Evolutionary conservation across 2,797 vertebrate genomes (phyloP), one percentile per base, ranked within the genome.

Genomic region (Mareca strepera): DNA sequence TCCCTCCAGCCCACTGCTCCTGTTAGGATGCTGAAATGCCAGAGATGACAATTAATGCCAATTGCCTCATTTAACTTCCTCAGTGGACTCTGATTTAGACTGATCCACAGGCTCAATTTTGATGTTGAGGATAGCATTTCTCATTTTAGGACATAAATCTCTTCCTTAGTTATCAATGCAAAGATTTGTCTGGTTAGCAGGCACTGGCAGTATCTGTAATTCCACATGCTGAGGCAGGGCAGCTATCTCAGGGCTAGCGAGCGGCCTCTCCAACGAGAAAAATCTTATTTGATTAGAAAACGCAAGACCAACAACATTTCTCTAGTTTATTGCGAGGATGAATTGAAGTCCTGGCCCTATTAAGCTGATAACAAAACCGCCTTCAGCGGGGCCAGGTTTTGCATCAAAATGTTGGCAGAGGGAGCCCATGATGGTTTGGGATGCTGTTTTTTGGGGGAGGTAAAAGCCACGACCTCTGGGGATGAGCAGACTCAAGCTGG

Each of bases 341-440:
- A 90, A 92, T 92, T 95, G 91, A 95, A 96, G 91, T 85, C 94
- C 75, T 90, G 87, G 85, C 89, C 91, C 50, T 91, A 86, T 90
- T 92, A 95, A 90, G 33, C 62, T 95, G 95, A 95, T 94, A 96
- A 95, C 86, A 82, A 93, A 95, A 55, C 41, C 0, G 1, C 44
- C 64, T 87, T 53, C 91, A 48, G 41, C 39, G 3, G 53, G 85
- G 62, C 87, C 76, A 83, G 79, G 56, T 26, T 52, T 83, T 92
- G 55, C 60, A 31, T 31, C 64, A 82, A 82, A 87, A 68, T 33
- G 44, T 60, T 73, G 69, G 56, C 66, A 81, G 93, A 68, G 86
- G 52, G 14, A 78, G 55, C 35, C 48, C 8, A 4, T 3, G 43
- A 15, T 26, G 66, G 7, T 72, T 86, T 92, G n/a, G 53, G 73